Percentiles rank a stretch among this genome's conserved stretches.
Evolutionary conservation across 2,113 vertebrate genomes (phyloP).

Genomic region (Archilochus colubris): DNA sequence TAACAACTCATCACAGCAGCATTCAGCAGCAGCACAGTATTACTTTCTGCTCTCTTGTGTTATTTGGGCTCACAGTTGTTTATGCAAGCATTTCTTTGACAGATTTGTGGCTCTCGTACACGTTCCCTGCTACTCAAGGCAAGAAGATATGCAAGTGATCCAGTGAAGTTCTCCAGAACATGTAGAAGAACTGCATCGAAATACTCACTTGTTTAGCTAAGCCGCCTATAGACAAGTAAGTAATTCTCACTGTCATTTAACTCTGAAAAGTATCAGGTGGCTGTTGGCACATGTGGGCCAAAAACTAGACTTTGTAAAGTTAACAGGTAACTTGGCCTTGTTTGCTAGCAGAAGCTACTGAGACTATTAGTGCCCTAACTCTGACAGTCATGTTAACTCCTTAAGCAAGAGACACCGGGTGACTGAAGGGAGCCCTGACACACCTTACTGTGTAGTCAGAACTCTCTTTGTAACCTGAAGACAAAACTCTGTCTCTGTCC

Average conservation of each 20-base stretch:
- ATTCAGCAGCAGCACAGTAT: background rate
- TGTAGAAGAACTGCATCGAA: background rate
- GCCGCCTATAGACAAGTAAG: background rate
- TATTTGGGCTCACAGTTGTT: background rate
- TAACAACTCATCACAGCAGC: background rate
- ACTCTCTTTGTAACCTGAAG: background rate
- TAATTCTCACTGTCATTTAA: background rate
- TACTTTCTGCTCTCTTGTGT: background rate
- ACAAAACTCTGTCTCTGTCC: background rate
- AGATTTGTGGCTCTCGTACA: background rate
- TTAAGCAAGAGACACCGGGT: background rate
- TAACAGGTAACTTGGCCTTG: background rate
- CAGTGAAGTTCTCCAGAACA: background rate
- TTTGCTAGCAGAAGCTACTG: background rate
- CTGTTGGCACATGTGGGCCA: conserved; percentile 43
- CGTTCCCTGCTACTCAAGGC: conserved; percentile 5
- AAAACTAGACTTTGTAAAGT: background rate
- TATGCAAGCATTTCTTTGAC: background rate
- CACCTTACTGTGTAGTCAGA: background rate
- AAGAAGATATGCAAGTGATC: background rate
- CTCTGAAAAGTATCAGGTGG: background rate
- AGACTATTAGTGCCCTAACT: background rate
- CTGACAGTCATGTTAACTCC: background rate
- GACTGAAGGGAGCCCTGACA: background rate
- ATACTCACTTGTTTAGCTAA: background rate